Base-by-base conservation (phyloP, 2,888 invertebrate genomes). In the Elaeidobius kamerunicus region DNA sequence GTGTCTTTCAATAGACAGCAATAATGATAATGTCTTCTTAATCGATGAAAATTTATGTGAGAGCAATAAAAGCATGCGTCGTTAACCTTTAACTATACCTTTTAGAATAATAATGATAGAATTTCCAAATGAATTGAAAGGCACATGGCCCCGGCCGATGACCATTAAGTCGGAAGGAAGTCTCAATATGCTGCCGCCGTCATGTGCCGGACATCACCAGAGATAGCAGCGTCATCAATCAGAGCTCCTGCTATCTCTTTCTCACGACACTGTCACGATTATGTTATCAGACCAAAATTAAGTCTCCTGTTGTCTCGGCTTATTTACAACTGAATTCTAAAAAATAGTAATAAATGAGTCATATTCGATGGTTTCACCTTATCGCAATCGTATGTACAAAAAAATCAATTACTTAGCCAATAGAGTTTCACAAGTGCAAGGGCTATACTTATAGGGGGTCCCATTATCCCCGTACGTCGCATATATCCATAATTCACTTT, bases 161-260 rank as follows among this genome's bases (percentile, higher is more conserved):
- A 60, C 67, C 66, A 67, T 69, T 66, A 67, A 64, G 64, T 63
- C 63, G 65, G 70, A 71, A 72, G 71, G 70, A 71, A 71, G 69
- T 69, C 68, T 68, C 72, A 71, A 72, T 71, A 71, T 71, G 72
- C n/a, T n/a, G n/a, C 67, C 68, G 67, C 69, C 69, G 69, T 69
- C 69, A 65, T 66, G 65, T 59, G 68, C 68, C 69, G 69, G 69
- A 70, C 69, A 65, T 65, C 65, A 60, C 55, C 64, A n/a, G 58
- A 69, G 69, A 71, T 70, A 68, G 70, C 66, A 62, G 62, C 65
- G 67, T 67, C 72, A 72, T 72, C 72, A 72, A 72, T 72, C 72
- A 72, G 69, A 65, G 67, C 66, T 5, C 27, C 9, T 7, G 5
- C 48, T 53, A 43, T 47, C 67, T 69, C 68, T 67, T 67, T 63